Percentiles rank a stretch among this genome's conserved stretches.
Conservation (phyloP, 2,888 invertebrate species). For the Saturnia pavonia region DNA sequence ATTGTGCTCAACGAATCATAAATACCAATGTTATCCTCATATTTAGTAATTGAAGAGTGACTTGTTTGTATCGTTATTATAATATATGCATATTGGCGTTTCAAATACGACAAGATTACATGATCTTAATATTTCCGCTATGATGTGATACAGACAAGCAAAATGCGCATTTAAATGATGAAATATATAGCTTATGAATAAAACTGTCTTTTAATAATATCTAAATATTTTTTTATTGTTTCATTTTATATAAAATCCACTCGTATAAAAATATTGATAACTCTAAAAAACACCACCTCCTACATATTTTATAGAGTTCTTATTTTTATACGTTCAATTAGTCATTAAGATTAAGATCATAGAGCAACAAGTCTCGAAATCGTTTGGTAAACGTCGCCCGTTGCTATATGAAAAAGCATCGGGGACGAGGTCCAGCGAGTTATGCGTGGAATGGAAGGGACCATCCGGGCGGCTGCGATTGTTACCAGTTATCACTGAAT, state of each 20-base stretch:
- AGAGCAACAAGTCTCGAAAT: conserved; percentile 39
- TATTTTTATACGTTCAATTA: conserved; percentile 11
- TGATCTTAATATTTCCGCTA: conserved; percentile 4
- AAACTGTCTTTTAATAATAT: neutral
- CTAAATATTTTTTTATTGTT: neutral
- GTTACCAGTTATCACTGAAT: conserved; percentile 82
- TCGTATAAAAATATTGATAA: neutral
- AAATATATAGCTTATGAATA: conserved; percentile 1
- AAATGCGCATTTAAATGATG: neutral
- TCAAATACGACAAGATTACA: neutral
- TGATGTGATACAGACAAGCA: neutral
- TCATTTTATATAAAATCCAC: neutral
- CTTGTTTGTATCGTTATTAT: neutral
- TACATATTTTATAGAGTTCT: conserved; percentile 24
- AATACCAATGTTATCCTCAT: neutral
- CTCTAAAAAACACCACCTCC: conserved; percentile 22
- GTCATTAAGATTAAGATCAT: conserved; percentile 11
- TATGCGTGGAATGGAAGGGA: conserved; percentile 77
- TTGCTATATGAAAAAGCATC: conserved; percentile 76
- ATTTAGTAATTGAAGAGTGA: neutral
- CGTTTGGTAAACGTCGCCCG: conserved; percentile 52
- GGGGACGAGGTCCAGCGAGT: conserved; percentile 68
- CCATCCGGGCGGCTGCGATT: conserved; percentile 81
- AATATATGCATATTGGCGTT: neutral
- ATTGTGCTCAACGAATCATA: too few species aligned